Percentiles rank a stretch among this genome's conserved stretches.
Conservation (phyloP, 2,888 invertebrate genomes). For the Thelaira solivaga region DNA sequence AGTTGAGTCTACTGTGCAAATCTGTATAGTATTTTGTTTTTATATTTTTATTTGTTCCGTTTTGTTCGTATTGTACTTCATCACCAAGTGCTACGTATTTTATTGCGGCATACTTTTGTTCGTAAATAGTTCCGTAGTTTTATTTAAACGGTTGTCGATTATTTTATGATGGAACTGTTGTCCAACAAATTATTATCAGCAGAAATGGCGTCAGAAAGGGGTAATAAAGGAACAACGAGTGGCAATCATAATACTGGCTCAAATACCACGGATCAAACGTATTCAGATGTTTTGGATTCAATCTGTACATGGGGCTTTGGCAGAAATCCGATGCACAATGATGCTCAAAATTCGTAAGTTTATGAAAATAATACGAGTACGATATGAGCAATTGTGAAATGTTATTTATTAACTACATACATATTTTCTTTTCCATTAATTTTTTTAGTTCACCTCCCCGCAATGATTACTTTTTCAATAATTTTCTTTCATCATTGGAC, state of each 20-base stretch:
- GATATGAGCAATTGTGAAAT: too few species aligned
- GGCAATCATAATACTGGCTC: constrained; percentile 50
- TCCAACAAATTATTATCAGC: constrained; percentile 70
- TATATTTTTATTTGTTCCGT: constrained; percentile 9
- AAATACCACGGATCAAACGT: constrained; percentile 67
- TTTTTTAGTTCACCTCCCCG: constrained; percentile 70
- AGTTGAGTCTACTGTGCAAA: constrained; percentile 13
- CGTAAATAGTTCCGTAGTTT: constrained; percentile 52
- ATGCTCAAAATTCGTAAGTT: constrained; percentile 68
- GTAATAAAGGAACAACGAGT: constrained; percentile 51
- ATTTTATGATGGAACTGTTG: constrained; percentile 71
- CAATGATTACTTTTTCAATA: constrained; percentile 71
- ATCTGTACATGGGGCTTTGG: constrained; percentile 73
- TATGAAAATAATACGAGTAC: neutral
- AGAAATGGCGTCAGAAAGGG: constrained; percentile 58
- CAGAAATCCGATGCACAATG: constrained; percentile 66
- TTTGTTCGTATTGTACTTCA: constrained; percentile 31
- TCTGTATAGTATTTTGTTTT: constrained; percentile 1
- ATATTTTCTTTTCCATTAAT: too few species aligned
- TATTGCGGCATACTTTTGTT: constrained; percentile 55
- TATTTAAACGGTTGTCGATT: constrained; percentile 49
- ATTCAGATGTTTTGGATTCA: constrained; percentile 72
- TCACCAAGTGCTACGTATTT: constrained; percentile 40
- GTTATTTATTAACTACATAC: too few species aligned
- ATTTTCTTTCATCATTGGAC: constrained; percentile 69